These are phyloP conservation scores for Heloderma charlesbogerti DNA, from an alignment of 2,113 vertebrate genomes.

Conservation along the genomic window DNA sequence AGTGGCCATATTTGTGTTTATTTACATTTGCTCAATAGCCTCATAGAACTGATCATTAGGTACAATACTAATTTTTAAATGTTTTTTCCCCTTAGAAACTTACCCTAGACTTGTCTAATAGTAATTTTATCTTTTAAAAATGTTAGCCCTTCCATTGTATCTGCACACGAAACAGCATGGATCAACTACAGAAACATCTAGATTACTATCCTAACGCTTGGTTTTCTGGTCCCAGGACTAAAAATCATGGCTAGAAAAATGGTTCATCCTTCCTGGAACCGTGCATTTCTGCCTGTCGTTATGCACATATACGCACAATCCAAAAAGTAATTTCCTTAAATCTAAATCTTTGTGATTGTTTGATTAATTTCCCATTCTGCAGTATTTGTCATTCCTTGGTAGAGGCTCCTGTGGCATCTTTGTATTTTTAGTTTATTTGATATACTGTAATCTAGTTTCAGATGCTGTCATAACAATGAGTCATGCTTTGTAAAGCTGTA, in stretches of 20 bases:
- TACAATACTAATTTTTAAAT: no score
- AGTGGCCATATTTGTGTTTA: background rate
- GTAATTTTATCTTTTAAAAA: background rate
- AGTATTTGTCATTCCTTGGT: background rate
- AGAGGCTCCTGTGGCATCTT: background rate
- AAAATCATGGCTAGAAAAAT: background rate
- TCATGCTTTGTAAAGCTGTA: slow-evolving; percentile 8
- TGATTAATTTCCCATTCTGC: background rate
- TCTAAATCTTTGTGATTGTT: background rate
- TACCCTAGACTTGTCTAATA: background rate
- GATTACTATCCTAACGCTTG: background rate
- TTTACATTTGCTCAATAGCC: background rate
- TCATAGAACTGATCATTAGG: background rate
- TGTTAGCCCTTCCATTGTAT: background rate
- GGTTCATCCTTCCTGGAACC: background rate
- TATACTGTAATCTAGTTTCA: background rate
- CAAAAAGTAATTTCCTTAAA: background rate
- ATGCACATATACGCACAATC: no score
- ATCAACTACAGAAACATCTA: background rate
- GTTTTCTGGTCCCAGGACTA: background rate
- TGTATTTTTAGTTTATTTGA: slow-evolving; percentile 4
- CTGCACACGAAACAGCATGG: background rate
- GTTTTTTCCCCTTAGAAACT: no score
- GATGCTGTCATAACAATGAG: background rate
- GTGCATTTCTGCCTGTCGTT: background rate